Conservation (phyloP, 2,797 vertebrate species). For the Neomorphus geoffroyi region DNA sequence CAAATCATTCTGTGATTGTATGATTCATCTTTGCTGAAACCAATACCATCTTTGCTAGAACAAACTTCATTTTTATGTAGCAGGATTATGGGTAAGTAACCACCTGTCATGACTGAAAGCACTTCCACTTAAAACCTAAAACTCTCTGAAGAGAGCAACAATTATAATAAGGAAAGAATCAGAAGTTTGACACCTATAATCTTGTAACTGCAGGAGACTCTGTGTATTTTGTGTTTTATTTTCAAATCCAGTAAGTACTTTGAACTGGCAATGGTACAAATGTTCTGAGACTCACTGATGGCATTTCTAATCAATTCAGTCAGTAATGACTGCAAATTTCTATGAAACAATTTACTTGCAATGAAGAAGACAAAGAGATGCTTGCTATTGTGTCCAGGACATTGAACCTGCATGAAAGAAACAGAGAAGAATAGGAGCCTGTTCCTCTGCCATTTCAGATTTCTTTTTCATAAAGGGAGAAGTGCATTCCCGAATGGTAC, state of each 20-base stretch:
- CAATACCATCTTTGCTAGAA: neutral
- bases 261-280: neutral
- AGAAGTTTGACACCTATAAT: neutral
- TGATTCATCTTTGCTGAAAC: neutral
- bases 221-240: conserved; percentile 23
- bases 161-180: neutral
- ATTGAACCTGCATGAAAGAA: neutral
- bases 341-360: conserved; percentile 18
- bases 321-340: conserved; percentile 45
- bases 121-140: neutral
- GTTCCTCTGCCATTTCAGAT: conserved; percentile 6
- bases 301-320: conserved; percentile 44
- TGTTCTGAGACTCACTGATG: conserved; percentile 25
- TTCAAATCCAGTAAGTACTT: conserved; percentile 12
- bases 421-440: neutral
- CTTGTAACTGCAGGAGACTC: neutral
- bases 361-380: neutral
- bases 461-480: neutral
- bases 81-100: neutral
- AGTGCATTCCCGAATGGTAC: neutral
- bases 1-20: too few relatives aligned
- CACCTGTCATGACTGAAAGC: neutral
- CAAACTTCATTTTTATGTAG: neutral
- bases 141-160: neutral
- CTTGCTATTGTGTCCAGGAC: neutral